Percentiles rank a stretch among this genome's conserved stretches.
phyloP scores from a whole-genome alignment of 2,888 invertebrate species.

The Lacanobia oleracea region DNA sequence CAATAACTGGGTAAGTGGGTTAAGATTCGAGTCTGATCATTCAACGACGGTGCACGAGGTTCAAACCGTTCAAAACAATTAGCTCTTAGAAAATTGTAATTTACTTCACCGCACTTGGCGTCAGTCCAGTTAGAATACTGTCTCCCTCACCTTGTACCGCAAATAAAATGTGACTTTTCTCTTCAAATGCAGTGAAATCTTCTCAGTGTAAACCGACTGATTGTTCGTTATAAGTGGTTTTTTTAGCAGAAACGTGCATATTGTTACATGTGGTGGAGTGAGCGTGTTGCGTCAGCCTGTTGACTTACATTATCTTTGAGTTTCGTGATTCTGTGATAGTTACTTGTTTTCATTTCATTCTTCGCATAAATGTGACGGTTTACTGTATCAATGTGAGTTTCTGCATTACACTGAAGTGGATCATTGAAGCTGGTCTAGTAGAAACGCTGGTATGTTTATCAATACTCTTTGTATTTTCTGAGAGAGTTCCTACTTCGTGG shows the following conservation, averaged over 20 bases:
- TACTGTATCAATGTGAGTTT: constrained; percentile 22
- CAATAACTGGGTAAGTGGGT: constrained; percentile 67
- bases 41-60: constrained; percentile 55
- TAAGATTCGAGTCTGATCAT: constrained; percentile 55
- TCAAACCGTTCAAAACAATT: constrained; percentile 66
- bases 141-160: constrained; percentile 82
- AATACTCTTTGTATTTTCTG: constrained; percentile 1
- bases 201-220: constrained; percentile 37
- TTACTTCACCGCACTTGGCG: constrained; percentile 67
- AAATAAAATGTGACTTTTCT: constrained; percentile 76
- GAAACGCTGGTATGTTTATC: constrained; percentile 45
- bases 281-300: constrained; percentile 23
- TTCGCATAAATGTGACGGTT: constrained; percentile 2
- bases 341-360: constrained; percentile 17
- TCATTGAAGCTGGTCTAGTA: neutral
- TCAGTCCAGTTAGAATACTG: constrained; percentile 78
- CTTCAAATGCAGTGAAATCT: constrained; percentile 59
- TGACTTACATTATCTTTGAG: constrained; percentile 37
- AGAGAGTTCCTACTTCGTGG: neutral
- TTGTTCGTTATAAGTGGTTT: constrained; percentile 30
- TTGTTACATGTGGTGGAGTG: constrained; percentile 21
- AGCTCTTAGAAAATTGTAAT: constrained; percentile 55
- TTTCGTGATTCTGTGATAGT: constrained; percentile 15
- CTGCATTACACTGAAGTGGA: neutral
- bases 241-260: constrained; percentile 42